Evolutionary conservation across 2,113 vertebrate genomes (phyloP).

Genomic region (Onychostruthus taczanowskii): DNA sequence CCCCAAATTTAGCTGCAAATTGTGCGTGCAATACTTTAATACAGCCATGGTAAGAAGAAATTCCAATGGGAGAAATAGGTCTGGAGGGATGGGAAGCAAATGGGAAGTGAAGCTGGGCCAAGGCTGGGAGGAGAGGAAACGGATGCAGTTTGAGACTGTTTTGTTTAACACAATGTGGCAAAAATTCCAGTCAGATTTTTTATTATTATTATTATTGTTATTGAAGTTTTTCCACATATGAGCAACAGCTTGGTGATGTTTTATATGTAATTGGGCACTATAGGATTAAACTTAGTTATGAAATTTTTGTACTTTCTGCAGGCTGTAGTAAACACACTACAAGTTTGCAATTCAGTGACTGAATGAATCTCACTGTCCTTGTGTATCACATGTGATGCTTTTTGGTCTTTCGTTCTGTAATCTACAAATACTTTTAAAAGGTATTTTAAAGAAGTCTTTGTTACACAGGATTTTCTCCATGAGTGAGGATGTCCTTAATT

Average conservation of each 20-base stretch:
- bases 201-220: not conserved
- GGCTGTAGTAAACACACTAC: not conserved
- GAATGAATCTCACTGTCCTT: not conserved
- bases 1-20: not conserved
- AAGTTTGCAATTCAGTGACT: not conserved
- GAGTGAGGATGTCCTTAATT: not conserved
- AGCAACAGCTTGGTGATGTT: not conserved
- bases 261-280: not conserved
- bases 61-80: not conserved
- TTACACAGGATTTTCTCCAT: not conserved
- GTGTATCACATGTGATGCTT: not conserved
- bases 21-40: not conserved
- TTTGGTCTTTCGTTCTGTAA: conserved; percentile 10
- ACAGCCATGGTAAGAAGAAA: not conserved
- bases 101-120: not conserved
- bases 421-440: not conserved
- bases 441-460: not conserved
- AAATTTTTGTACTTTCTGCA: not conserved
- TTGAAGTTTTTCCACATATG: not conserved
- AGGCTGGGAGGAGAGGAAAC: not conserved
- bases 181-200: not conserved
- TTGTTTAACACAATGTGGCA: not conserved
- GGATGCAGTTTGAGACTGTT: not conserved
- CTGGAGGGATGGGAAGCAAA: not conserved
- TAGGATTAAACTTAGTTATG: not conserved